Percentiles rank a stretch among this genome's conserved stretches.
Evolutionary conservation across 2,113 vertebrate species (phyloP).

Genomic region (Baryphthengus martii): DNA sequence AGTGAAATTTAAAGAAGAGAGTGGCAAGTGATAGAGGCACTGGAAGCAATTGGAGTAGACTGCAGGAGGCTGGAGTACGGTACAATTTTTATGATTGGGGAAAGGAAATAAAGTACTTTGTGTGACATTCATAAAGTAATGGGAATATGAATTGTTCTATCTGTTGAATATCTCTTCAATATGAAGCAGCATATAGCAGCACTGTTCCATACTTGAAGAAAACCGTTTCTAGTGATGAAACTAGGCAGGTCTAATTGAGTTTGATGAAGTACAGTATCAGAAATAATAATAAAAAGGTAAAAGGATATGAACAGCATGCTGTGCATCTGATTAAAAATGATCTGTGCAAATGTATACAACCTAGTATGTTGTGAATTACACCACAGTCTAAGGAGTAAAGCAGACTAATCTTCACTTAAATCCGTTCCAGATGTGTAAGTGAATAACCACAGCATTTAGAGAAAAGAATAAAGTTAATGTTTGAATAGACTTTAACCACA

Average conservation of each 20-base stretch:
- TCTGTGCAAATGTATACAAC: constrained; percentile 31
- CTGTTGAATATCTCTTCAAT: constrained; percentile 8
- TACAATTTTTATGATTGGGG: background rate
- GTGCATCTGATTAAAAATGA: constrained; percentile 64
- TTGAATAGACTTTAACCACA: constrained; percentile 1
- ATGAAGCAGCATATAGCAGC: background rate
- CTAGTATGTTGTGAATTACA: constrained; percentile 62
- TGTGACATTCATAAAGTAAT: constrained; percentile 10
- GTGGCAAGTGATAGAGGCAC: background rate
- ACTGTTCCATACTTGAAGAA: constrained; percentile 10
- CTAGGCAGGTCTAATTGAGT: constrained; percentile 35
- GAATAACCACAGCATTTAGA: constrained; percentile 27
- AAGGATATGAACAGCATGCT: constrained; percentile 52
- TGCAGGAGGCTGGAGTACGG: background rate
- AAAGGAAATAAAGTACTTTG: background rate
- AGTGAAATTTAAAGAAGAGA: background rate
- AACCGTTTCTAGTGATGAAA: constrained; percentile 42
- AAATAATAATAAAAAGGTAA: constrained; percentile 60
- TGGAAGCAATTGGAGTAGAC: background rate
- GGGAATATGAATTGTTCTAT: constrained; percentile 28
- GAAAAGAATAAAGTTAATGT: constrained; percentile 34
- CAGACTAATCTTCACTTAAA: constrained; percentile 33
- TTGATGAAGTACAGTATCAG: constrained; percentile 59
- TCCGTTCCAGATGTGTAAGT: constrained; percentile 53
- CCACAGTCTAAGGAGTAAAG: constrained; percentile 4